A percentile compares a stretch with the other conserved stretches of the same genome.
phyloP scores from a whole-genome alignment of 2,888 invertebrate genomes.

The Prenolepis imparis region DNA sequence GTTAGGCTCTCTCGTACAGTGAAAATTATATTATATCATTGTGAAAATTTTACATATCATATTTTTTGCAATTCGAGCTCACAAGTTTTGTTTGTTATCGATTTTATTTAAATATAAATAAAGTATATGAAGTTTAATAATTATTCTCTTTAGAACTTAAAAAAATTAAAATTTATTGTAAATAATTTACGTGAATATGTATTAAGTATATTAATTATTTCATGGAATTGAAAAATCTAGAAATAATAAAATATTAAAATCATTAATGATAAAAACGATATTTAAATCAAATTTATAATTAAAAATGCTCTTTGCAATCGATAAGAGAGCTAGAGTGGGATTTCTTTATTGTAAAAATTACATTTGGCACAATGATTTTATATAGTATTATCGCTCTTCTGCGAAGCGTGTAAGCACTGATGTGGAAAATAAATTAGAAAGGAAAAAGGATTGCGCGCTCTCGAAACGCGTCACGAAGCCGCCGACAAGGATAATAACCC shows the following conservation, averaged over 20 bases:
- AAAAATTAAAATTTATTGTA: neutral
- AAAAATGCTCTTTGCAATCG: no score
- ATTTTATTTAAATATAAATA: no score
- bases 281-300: no score
- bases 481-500: conserved; percentile 34
- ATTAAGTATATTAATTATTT: neutral
- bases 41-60: neutral
- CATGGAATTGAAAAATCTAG: no score
- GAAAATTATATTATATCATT: neutral
- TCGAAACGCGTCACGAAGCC: conserved; percentile 18
- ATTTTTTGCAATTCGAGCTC: neutral
- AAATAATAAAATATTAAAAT: no score
- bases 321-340: no score
- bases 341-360: neutral
- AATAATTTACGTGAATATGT: neutral
- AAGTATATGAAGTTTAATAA: no score
- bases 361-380: neutral
- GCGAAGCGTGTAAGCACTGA: neutral
- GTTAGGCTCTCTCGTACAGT: neutral
- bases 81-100: neutral
- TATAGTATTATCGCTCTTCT: neutral
- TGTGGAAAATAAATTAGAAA: conserved; percentile 2
- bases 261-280: no score
- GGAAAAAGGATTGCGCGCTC: neutral
- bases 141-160: no score